Percentiles rank a stretch among this genome's conserved stretches.
These are phyloP conservation scores for Sebastes vulpes DNA, from an alignment of 2,797 vertebrate genomes.

Conservation along the genomic window DNA sequence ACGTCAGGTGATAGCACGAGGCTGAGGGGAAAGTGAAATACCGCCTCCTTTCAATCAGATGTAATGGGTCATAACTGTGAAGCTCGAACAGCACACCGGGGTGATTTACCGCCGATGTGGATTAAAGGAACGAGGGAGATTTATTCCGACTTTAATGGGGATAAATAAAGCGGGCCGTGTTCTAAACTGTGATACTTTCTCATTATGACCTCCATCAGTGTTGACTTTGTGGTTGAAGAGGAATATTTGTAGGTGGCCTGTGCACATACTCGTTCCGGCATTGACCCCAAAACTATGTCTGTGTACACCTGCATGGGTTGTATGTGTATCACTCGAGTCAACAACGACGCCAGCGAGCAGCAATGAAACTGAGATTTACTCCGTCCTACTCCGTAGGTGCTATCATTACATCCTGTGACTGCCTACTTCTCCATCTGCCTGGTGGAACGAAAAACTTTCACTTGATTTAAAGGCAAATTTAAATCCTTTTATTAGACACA, in stretches of 20 bases:
- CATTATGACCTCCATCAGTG: conserved; percentile 54
- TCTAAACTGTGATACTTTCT: conserved; percentile 46
- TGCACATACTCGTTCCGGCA: neutral
- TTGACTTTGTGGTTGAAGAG: conserved; percentile 35
- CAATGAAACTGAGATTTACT: conserved; percentile 6
- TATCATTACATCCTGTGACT: neutral
- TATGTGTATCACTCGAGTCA: neutral
- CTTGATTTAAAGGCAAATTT: conserved; percentile 1
- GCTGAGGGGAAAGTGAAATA: conserved; percentile 23
- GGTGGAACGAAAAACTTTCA: neutral
- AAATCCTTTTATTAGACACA: neutral
- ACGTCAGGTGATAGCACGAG: neutral
- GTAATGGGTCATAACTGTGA: conserved; percentile 66
- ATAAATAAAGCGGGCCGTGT: conserved; percentile 52
- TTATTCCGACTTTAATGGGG: conserved; percentile 55
- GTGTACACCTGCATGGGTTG: neutral
- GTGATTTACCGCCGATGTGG: conserved; percentile 52
- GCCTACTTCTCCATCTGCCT: conserved; percentile 7
- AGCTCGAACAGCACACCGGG: neutral
- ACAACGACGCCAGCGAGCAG: neutral
- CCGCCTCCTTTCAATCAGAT: conserved; percentile 42
- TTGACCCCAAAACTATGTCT: neutral
- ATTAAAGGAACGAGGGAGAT: conserved; percentile 44
- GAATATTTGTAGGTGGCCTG: conserved; percentile 13
- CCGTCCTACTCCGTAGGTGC: neutral